Base-by-base conservation (phyloP, 2,888 invertebrate genomes). In the Chymomyza procnemis region DNA sequence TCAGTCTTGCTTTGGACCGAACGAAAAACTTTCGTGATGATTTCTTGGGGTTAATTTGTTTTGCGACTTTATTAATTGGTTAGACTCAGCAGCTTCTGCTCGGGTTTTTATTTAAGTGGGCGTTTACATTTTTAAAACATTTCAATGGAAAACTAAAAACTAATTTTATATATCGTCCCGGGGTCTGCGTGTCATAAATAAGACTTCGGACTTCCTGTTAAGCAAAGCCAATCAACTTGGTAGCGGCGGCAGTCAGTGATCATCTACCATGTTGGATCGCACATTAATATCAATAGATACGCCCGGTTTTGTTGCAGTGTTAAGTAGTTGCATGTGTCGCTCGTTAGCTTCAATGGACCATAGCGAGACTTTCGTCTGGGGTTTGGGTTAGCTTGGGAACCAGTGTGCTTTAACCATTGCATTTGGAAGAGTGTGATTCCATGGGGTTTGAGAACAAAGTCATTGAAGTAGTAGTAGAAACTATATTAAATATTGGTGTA, bases 51-150 rank as follows among this genome's bases (percentile, higher is more conserved):
- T 82, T 82, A 82, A 82, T 82, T 85, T 82, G 81, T 82, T 82
- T 82, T 82, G 81, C 81, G 81, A 82, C 85, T 82, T 74, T 82
- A 85, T 82, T 82, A 85, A 82, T 82, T 82, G 85, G 80, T 69
- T 76, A n/a, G 66, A 61, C 67, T 68, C n/a, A n/a, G 56, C 57
- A 74, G 71, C 75, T 18, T 50, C 73, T 73, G 74, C 68, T 75
- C 67, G 63, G 60, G 60, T 69, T 64, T 34, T 60, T 67, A 63
- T 64, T 34, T 60, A 66, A 64, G 85, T 80, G 68, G 85, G 85
- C 81, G 81, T 73, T 69, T 58, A 73, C 79, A 71, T 63, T 56
- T n/a, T 69, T 54, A 62, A 60, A 64, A 56, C 78, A 71, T 69
- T 85, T 85, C 76, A 71, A 75, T 79, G 78, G 83, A 85, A 81